Evolutionary conservation across 2,888 invertebrate genomes (phyloP).

Genomic region (Holacanthella duospinosa): DNA sequence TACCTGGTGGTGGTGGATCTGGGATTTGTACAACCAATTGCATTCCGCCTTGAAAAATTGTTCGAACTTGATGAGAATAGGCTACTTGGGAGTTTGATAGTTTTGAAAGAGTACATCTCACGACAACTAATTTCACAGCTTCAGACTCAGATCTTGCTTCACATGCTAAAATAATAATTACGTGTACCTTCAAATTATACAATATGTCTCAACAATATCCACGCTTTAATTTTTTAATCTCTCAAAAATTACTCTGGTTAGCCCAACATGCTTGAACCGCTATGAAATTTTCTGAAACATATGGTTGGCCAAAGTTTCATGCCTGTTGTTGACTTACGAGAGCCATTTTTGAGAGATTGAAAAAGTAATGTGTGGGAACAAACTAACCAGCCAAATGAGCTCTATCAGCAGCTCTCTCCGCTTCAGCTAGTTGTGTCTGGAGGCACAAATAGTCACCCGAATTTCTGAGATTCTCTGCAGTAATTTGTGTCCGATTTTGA

Average conservation of each 20-base stretch:
- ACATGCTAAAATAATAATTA: conserved; percentile 41
- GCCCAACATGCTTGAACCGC: neutral
- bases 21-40: conserved; percentile 45
- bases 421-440: conserved; percentile 44
- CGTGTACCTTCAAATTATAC: too few relatives aligned
- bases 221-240: neutral
- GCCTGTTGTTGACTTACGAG: neutral
- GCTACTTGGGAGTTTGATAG: conserved; percentile 46
- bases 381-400: conserved; percentile 45
- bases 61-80: conserved; percentile 44
- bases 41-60: conserved; percentile 45
- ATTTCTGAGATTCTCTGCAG: conserved; percentile 18
- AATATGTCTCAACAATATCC: too few relatives aligned
- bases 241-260: neutral
- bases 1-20: conserved; percentile 39
- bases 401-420: conserved; percentile 44
- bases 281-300: neutral
- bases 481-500: conserved; percentile 30
- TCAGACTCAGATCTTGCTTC: conserved; percentile 47
- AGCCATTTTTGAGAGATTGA: neutral
- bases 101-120: conserved; percentile 45
- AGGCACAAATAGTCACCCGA: conserved; percentile 42
- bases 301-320: neutral
- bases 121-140: conserved; percentile 45
- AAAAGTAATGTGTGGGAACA: neutral